Evolutionary conservation across 2,113 vertebrate species (phyloP), one percentile per base, ranked within the genome.

Genomic region (Anser brachyrhynchus): DNA sequence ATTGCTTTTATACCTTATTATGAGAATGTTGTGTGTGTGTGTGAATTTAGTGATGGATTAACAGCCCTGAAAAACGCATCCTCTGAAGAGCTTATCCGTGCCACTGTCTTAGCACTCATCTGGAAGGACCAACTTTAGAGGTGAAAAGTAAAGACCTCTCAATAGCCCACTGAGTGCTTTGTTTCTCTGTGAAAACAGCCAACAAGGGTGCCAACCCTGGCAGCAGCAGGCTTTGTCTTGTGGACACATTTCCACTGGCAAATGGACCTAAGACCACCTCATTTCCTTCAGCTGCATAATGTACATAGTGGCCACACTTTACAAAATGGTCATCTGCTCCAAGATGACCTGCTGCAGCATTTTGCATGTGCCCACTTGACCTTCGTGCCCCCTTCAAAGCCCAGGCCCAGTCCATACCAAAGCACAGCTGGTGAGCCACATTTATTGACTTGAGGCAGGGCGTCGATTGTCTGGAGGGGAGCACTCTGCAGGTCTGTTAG

Each of bases 1-100:
- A 95, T 95, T 91, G 93, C 96, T 96, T 96, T 96, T 97, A 97
- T 94, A 59, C 62, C 81, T 93, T 94, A 59, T 89, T 55, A 89
- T 76, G 54, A 84, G 66, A 84, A 72, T 35, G 77, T 82, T 89
- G 73, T 84, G 91, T 59, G 9, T 51, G 77, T 84, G 70, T 87
- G 66, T 85, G 74, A 94, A 66, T 76, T 81, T 43, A 94, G 43
- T 79, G 76, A 61, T 82, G 92, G 86, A 95, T 89, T 94, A 96
- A 84, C 88, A 90, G 65, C n/a, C 69, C 4, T 10, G 5, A 52
- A 91, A 79, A 43, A 29, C 4, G 20, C 41, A 65, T 59, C 84
- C 37, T 17, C 0, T 0, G 44, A 87, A 87, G 84, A 87, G 37
- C 21, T 73, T 91, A 37, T 10, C 21, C 57, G 13, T 61, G 44